Percentiles rank a stretch among this genome's conserved stretches.
Evolutionary conservation across 1,140 invertebrate genomes (phyloP).

Genomic region (Drosophila seguyi): DNA sequence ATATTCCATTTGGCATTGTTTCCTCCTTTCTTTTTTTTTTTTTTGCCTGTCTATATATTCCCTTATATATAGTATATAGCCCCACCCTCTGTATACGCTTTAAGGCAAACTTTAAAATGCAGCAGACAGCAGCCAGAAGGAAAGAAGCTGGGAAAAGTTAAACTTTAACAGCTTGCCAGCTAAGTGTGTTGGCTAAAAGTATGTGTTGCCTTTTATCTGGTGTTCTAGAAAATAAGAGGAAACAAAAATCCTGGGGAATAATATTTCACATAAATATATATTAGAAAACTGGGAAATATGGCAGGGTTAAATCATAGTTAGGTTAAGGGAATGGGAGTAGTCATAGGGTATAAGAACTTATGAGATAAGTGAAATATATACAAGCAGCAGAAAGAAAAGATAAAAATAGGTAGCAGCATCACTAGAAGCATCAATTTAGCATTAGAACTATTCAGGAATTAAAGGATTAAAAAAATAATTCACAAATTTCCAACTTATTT

Average conservation of each 20-base stretch:
- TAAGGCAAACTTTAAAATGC: conserved; percentile 49
- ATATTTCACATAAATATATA: conserved; percentile 9
- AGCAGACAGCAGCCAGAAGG: conserved; percentile 6
- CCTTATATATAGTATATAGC: conserved; percentile 8
- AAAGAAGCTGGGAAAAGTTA: conserved; percentile 14
- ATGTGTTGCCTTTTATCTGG: conserved; percentile 46
- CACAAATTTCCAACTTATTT: no score
- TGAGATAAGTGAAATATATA: background rate
- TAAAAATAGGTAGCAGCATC: no score
- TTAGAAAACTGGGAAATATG: background rate
- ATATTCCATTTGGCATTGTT: conserved; percentile 11
- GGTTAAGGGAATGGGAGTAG: background rate
- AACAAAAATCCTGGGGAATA: background rate
- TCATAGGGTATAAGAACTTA: background rate
- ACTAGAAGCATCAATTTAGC: background rate
- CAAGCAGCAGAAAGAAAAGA: background rate
- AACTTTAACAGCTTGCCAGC: conserved; percentile 12
- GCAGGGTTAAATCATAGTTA: conserved; percentile 2
- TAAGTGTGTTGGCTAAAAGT: conserved; percentile 34
- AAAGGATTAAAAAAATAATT: no score
- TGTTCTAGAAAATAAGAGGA: background rate
- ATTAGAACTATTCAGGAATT: no score
- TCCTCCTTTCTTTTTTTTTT: conserved; percentile 21
- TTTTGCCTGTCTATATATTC: conserved; percentile 5
- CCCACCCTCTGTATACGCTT: conserved; percentile 1